phyloP scores from a whole-genome alignment of 2,888 invertebrate genomes.

The Emmelina monodactyla region DNA sequence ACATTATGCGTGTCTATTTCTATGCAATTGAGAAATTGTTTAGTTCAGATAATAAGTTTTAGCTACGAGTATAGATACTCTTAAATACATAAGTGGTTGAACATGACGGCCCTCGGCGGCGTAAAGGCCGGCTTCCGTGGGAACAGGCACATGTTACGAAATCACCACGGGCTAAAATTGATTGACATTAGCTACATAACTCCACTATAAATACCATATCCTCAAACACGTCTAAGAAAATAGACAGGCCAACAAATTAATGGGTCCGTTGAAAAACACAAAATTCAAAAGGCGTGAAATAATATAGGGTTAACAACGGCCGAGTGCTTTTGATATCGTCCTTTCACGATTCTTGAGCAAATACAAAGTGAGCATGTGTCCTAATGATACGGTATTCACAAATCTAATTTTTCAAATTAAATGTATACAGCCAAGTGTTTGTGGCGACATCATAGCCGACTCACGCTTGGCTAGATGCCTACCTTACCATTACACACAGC shows the following conservation, averaged over 20 bases:
- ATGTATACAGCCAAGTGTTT: constrained; percentile 26
- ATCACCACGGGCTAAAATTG: constrained; percentile 58
- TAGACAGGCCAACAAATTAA: neutral
- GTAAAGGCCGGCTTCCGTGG: constrained; percentile 59
- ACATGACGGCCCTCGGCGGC: constrained; percentile 61
- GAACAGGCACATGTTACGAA: constrained; percentile 57
- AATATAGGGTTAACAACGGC: constrained; percentile 34
- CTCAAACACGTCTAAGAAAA: neutral
- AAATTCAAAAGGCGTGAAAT: constrained; percentile 35
- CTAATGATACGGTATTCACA: constrained; percentile 35
- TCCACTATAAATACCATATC: neutral
- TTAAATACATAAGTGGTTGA: constrained; percentile 62
- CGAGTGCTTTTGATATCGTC: constrained; percentile 38
- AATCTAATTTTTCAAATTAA: constrained; percentile 39
- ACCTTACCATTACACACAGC: constrained; percentile 30
- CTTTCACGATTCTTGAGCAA: constrained; percentile 54
- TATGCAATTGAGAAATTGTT: constrained; percentile 53
- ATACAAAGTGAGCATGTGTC: constrained; percentile 52
- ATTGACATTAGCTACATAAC: constrained; percentile 37
- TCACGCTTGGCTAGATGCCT: constrained; percentile 37
- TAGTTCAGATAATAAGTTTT: constrained; percentile 62
- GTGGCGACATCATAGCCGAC: constrained; percentile 28
- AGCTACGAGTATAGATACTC: constrained; percentile 54
- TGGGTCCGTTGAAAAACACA: constrained; percentile 2
- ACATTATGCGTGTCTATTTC: constrained; percentile 57